A percentile compares a stretch with the other conserved stretches of the same genome.
Evolutionary conservation across 2,797 vertebrate genomes (phyloP).

Genomic region (Molossus alvarezi): DNA sequence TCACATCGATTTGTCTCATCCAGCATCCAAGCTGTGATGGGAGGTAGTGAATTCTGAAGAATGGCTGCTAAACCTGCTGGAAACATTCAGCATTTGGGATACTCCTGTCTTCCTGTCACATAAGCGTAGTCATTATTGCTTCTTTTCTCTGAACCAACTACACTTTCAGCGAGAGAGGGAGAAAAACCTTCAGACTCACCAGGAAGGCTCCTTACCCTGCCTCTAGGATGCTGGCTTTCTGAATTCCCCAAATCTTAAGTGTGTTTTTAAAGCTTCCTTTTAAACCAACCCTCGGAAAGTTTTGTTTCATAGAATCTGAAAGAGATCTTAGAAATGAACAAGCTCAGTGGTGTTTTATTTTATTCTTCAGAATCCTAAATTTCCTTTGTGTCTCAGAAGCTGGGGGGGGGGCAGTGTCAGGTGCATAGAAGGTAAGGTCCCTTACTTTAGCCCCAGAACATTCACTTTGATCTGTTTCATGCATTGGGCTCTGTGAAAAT

Average conservation of each 20-base stretch:
- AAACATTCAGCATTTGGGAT: conserved; percentile 16
- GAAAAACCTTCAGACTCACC: not conserved
- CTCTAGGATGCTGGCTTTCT: conserved; percentile 20
- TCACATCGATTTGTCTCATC: conserved; percentile 64
- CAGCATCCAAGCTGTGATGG: conserved; percentile 57
- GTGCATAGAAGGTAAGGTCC: not conserved
- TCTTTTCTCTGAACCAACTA: conserved; percentile 28
- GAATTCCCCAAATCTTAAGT: not conserved
- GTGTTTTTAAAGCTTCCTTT: conserved; percentile 40
- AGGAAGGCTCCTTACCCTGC: not conserved
- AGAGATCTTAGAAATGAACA: conserved; percentile 8
- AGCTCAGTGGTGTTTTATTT: not conserved
- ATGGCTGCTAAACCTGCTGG: conserved; percentile 24
- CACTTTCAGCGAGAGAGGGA: conserved; percentile 2
- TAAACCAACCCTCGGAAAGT: not conserved
- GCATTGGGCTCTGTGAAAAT: not conserved
- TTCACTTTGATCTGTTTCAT: not conserved
- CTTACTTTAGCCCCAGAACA: not conserved
- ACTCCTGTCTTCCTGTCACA: conserved; percentile 44
- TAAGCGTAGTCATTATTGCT: not conserved
- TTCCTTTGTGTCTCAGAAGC: not conserved
- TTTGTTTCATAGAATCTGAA: conserved; percentile 5
- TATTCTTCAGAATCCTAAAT: not conserved
- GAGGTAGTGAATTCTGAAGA: conserved; percentile 71
- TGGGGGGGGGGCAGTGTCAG: not conserved